Conservation (phyloP, 1,140 invertebrate species). For the Heliconius melpomene region DNA sequence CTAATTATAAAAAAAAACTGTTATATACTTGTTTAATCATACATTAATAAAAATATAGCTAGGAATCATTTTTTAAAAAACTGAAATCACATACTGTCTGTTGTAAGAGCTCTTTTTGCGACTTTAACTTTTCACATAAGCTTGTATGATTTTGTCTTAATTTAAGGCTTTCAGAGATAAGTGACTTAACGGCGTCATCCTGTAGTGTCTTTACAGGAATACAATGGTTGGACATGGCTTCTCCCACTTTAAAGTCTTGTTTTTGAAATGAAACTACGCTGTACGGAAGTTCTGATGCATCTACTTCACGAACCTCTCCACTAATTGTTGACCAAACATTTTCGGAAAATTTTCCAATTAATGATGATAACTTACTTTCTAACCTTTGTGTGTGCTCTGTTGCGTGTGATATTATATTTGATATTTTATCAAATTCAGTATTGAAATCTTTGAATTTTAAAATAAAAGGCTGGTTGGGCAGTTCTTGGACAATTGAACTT, state of each 20-base stretch:
- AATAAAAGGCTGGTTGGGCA: slow-evolving; percentile 65
- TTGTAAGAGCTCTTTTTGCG: slow-evolving; percentile 57
- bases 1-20: not conserved
- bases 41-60: not conserved
- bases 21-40: not conserved
- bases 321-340: slow-evolving; percentile 71
- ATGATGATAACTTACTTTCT: slow-evolving; percentile 45
- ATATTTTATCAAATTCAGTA: slow-evolving; percentile 70
- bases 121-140: slow-evolving; percentile 62
- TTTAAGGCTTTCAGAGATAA: slow-evolving; percentile 72
- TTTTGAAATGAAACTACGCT: slow-evolving; percentile 74
- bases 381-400: slow-evolving; percentile 67
- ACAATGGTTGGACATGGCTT: slow-evolving; percentile 57
- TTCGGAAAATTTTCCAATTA: slow-evolving; percentile 59
- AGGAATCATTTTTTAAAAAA: slow-evolving; percentile 56
- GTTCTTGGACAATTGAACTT: slow-evolving; percentile 68
- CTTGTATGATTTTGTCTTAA: slow-evolving; percentile 58
- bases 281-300: slow-evolving; percentile 60
- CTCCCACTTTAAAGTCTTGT: slow-evolving; percentile 69
- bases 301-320: slow-evolving; percentile 56
- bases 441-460: slow-evolving; percentile 74
- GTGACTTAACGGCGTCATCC: slow-evolving; percentile 57
- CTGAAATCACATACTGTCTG: slow-evolving; percentile 64
- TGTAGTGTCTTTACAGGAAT: slow-evolving; percentile 50
- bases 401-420: slow-evolving; percentile 63